Conservation (phyloP, 2,797 vertebrate species). For the Thaleichthys pacificus region DNA sequence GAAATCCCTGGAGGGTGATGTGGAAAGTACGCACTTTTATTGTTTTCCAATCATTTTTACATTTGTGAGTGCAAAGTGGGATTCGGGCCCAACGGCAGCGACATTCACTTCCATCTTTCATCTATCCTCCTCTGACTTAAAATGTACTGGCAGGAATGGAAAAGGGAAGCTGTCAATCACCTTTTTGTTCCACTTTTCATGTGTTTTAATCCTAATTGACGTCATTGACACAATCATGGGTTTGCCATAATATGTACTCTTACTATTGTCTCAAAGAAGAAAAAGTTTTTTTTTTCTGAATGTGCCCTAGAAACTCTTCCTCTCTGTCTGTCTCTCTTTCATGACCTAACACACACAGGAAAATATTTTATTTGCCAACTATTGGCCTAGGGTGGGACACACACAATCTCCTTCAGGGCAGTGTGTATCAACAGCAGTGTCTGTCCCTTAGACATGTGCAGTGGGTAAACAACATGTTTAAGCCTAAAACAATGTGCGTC, state of each 20-base stretch:
- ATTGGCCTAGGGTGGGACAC: slow-evolving; percentile 70
- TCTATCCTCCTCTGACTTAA: slow-evolving; percentile 70
- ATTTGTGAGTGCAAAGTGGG: slow-evolving; percentile 64
- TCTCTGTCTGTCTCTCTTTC: slow-evolving; percentile 61
- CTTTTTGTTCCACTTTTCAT: slow-evolving; percentile 37
- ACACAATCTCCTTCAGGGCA: slow-evolving; percentile 63
- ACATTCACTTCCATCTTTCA: slow-evolving; percentile 67
- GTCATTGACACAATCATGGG: neutral
- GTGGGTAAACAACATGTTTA: slow-evolving; percentile 80
- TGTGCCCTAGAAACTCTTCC: neutral
- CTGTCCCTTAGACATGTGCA: slow-evolving; percentile 79
- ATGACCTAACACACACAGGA: slow-evolving; percentile 41
- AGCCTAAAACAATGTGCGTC: slow-evolving; percentile 81
- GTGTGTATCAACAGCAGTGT: slow-evolving; percentile 74
- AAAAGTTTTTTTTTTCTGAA: neutral
- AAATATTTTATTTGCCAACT: slow-evolving; percentile 67
- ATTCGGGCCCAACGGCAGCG: slow-evolving; percentile 65
- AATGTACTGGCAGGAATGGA: slow-evolving; percentile 56
- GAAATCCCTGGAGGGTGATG: slow-evolving; percentile 61
- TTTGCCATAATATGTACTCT: neutral
- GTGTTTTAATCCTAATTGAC: neutral
- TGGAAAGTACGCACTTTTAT: slow-evolving; percentile 60
- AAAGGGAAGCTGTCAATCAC: slow-evolving; percentile 66
- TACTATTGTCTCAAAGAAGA: slow-evolving; percentile 30
- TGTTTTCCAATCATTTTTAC: slow-evolving; percentile 68